A percentile compares a stretch with the other conserved stretches of the same genome.
These are phyloP conservation scores for Drosophila bocqueti DNA, from an alignment of 1,140 invertebrate species.

Conservation along the genomic window DNA sequence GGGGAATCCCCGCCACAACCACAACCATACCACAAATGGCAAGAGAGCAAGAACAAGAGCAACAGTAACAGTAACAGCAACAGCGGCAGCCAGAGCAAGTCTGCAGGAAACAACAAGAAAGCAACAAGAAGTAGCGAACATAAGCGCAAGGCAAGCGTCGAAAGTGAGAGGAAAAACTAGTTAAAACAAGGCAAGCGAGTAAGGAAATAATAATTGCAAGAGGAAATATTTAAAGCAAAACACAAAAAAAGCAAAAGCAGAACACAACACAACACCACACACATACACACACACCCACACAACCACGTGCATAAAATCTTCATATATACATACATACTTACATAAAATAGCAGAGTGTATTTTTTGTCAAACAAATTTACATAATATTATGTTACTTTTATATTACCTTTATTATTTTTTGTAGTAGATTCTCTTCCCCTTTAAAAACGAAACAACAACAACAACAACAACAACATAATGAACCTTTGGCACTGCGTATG, in stretches of 20 bases:
- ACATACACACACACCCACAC: constrained; percentile 35
- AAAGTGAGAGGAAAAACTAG: constrained; percentile 14
- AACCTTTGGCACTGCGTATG: constrained; percentile 51
- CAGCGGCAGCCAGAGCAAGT: neutral
- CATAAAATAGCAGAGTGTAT: constrained; percentile 74
- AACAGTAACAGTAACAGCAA: constrained; percentile 7
- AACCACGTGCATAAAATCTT: constrained; percentile 38
- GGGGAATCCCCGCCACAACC: constrained; percentile 12
- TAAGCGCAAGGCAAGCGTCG: constrained; percentile 12
- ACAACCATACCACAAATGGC: neutral
- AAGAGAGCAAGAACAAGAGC: constrained; percentile 18
- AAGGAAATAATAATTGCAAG: constrained; percentile 39
- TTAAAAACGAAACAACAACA: constrained; percentile 11
- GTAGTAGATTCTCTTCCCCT: constrained; percentile 49
- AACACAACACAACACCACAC: constrained; percentile 36
- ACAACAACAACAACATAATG: constrained; percentile 1
- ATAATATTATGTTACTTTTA: constrained; percentile 60
- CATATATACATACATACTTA: constrained; percentile 64
- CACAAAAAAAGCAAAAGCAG: constrained; percentile 11
- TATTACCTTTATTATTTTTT: constrained; percentile 50
- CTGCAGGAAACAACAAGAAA: neutral
- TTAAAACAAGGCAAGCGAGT: constrained; percentile 35
- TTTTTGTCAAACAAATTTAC: constrained; percentile 83
- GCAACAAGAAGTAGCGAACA: constrained; percentile 17
- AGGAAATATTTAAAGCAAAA: constrained; percentile 43